Conservation (phyloP, 2,113 vertebrate genomes). For the Nothoprocta perdicaria region DNA sequence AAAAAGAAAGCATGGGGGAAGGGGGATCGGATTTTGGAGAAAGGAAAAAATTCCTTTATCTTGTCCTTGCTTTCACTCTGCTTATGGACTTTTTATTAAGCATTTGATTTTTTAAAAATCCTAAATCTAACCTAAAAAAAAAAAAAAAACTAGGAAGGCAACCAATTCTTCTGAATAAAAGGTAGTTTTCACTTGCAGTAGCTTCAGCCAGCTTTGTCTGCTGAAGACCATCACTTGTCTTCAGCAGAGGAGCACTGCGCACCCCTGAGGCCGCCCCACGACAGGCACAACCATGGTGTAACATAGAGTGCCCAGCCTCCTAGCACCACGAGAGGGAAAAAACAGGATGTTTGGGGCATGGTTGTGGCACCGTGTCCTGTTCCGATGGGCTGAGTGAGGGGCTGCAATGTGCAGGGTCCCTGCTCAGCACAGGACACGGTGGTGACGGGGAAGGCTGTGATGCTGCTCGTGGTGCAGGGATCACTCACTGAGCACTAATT, state of each 20-base stretch:
- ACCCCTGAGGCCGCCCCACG: accelerated
- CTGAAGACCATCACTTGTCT: neutral
- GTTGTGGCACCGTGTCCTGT: neutral
- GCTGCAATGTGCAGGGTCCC: neutral
- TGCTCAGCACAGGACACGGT: neutral
- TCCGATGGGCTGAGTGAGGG: neutral
- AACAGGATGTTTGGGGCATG: accelerated
- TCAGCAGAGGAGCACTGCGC: neutral
- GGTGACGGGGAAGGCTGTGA: neutral
- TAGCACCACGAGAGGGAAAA: accelerated
- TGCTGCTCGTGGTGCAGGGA: neutral
- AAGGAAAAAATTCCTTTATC: constrained; percentile 61
- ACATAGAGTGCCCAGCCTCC: accelerated
- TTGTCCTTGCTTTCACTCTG: constrained; percentile 58
- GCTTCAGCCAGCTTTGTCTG: neutral
- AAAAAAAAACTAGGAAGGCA: constrained; percentile 21
- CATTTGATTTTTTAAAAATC: constrained; percentile 37
- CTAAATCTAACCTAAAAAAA: constrained; percentile 22
- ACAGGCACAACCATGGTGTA: accelerated
- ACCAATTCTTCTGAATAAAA: neutral
- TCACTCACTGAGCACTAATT: neutral
- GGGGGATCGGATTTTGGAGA: constrained; percentile 35
- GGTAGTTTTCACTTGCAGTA: neutral
- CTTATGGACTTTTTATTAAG: constrained; percentile 49
- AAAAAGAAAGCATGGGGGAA: neutral